Conservation (phyloP, 2,113 vertebrate genomes). For the Callipepla squamata region DNA sequence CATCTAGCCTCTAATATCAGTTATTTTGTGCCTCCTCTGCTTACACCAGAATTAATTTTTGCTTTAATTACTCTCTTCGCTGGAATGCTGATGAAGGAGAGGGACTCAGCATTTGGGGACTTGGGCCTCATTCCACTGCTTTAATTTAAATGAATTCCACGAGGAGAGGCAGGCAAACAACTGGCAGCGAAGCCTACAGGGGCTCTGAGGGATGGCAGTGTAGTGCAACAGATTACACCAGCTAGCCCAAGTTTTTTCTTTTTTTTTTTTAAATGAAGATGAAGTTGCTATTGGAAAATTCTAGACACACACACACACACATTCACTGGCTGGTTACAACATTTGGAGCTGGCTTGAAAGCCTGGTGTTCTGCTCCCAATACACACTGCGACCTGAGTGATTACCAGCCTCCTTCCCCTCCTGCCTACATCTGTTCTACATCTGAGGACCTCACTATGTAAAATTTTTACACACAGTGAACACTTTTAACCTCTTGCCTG, state of each 20-base stretch:
- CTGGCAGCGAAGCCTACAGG: constrained; percentile 97
- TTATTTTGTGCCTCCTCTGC: constrained; percentile 99
- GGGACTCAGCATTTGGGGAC: constrained; percentile 99
- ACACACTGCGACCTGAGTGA: constrained; percentile 74
- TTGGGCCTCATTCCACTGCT: constrained; percentile 97
- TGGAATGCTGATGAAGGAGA: constrained; percentile 99
- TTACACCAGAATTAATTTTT: constrained; percentile 99
- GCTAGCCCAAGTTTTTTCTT: constrained; percentile 76
- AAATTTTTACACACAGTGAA: constrained; percentile 82
- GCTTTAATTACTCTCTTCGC: constrained; percentile 99
- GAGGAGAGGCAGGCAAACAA: constrained; percentile 99
- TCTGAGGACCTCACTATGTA: constrained; percentile 83
- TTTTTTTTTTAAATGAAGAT: constrained; percentile 73
- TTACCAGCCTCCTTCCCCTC: constrained; percentile 78
- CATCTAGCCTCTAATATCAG: constrained; percentile 99
- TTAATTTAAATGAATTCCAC: constrained; percentile 99
- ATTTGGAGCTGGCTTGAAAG: constrained; percentile 77
- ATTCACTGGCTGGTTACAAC: constrained; percentile 68
- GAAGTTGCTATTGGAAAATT: constrained; percentile 81
- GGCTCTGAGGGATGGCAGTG: constrained; percentile 90
- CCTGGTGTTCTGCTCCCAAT: constrained; percentile 78
- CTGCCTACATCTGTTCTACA: constrained; percentile 85
- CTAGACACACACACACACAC: constrained; percentile 66
- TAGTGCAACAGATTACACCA: constrained; percentile 90
- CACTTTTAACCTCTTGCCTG: constrained; percentile 87